A percentile compares a stretch with the other conserved stretches of the same genome.
Evolutionary conservation across 2,888 invertebrate species (phyloP).

Genomic region (Monoplex corrugatus): DNA sequence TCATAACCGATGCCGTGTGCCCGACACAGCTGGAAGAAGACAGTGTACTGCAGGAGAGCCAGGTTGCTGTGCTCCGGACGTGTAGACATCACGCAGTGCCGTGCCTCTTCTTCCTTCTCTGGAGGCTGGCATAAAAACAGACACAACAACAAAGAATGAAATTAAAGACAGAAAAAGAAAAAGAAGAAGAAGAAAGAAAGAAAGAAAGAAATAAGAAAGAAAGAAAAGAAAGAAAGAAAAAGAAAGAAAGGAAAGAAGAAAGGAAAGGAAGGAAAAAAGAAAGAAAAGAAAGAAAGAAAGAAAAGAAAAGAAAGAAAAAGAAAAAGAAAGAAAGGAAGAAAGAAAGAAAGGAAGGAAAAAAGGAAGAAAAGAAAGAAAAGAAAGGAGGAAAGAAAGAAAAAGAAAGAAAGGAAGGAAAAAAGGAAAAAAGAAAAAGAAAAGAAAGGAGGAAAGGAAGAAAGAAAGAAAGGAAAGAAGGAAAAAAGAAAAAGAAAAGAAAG

Average conservation of each 20-base stretch:
- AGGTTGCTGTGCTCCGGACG: conserved; percentile 79
- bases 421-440: not conserved
- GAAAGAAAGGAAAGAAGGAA: no score
- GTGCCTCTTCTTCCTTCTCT: conserved; percentile 56
- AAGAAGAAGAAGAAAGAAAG: not conserved
- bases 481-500: not conserved
- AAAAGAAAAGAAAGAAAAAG: not conserved
- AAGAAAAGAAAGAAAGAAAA: not conserved
- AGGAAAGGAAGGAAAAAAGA: not conserved
- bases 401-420: no score
- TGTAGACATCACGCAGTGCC: conserved; percentile 80
- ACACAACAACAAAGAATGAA: not conserved
- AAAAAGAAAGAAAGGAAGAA: no score
- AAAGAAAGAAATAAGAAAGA: no score
- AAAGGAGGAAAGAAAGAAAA: not conserved
- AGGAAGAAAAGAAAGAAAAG: no score
- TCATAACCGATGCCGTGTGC: conserved; percentile 82
- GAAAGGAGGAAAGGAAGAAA: no score
- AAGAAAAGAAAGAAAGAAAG: no score
- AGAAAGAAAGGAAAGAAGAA: no score
- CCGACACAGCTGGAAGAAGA: conserved; percentile 82
- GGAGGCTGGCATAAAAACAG: no score
- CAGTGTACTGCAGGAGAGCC: conserved; percentile 81
- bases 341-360: not conserved
- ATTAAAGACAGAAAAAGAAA: no score